Evolutionary conservation across 2,888 invertebrate genomes (phyloP), one percentile per base, ranked within the genome.

Genomic region (Neocrepidodera transversa): DNA sequence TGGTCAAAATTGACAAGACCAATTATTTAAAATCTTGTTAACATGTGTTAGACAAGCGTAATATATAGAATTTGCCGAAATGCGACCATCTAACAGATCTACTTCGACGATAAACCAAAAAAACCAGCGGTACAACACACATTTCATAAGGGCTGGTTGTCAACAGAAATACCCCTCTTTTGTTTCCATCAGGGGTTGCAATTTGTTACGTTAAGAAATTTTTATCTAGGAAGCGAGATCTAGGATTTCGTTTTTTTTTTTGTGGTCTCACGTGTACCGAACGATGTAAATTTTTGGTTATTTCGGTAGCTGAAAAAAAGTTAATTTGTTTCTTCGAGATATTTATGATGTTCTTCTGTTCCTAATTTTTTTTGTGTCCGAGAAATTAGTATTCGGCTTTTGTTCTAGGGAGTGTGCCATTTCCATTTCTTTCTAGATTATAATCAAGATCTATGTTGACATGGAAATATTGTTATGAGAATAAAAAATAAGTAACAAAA

Each of bases 11-110:
- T 32, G 56, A 66, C 66, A 65, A 35, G 50, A 20, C 57, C 59
- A 68, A 68, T 68, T 68, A 68, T 66, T 68, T 68, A 68, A 68
- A 63, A 60, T 36, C 62, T 62, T 68, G 68, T 68, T 58, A 63
- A 66, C 68, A 68, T 54, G 59, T 63, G 63, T 66, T 50, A 14
- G 57, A 58, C 54, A 60, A 56, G 58, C 51, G 42, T 50, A 62
- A 50, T 32, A 56, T 60, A 63, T 55, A 52, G 57, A 61, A 61
- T 63, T 63, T 54, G 56, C 63, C 54, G 53, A 57, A 61, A 59
- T 51, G 55, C 49, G 53, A 59, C 38, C 42, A 48, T 55, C 58
- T 58, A 47, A 28, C 26, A 64, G 64, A 64, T 64, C 48, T 52
- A 51, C 32, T 47, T 28, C 30, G 13, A 20, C 35, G 64, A 64